These are phyloP conservation scores for Chitala chitala DNA, from an alignment of 2,113 vertebrate genomes.

Conservation along the genomic window DNA sequence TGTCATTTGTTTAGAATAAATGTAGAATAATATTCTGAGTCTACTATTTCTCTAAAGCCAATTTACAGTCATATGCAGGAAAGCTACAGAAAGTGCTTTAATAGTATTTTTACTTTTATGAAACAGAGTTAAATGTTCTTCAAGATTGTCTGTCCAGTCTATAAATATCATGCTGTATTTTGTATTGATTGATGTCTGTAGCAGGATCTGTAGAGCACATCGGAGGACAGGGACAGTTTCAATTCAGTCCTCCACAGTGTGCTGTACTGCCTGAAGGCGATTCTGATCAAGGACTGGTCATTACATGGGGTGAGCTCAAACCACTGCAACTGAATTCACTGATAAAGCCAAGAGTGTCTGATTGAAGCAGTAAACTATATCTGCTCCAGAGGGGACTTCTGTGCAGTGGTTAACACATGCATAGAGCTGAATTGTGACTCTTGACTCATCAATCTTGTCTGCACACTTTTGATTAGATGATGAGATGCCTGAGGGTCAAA, in stretches of 20 bases:
- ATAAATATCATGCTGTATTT: background rate
- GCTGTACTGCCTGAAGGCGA: slow-evolving; percentile 40
- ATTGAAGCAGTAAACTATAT: background rate
- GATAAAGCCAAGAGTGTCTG: background rate
- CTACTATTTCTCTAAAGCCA: background rate
- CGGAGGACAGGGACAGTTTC: background rate
- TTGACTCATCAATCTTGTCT: background rate
- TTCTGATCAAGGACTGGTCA: slow-evolving; percentile 47
- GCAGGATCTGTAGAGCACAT: slow-evolving; percentile 5
- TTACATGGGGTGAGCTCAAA: slow-evolving; percentile 52
- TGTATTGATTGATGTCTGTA: background rate
- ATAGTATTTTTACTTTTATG: no score
- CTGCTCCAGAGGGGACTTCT: background rate
- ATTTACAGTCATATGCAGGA: no score
- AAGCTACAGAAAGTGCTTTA: no score
- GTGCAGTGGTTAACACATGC: background rate
- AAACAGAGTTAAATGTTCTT: background rate
- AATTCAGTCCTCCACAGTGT: background rate
- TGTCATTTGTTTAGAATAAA: background rate
- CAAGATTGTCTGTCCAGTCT: background rate
- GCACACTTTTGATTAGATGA: slow-evolving; percentile 39
- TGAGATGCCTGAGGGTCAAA: slow-evolving; percentile 50
- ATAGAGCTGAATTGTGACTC: background rate
- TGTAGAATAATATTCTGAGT: background rate
- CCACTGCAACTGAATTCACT: background rate